Evolutionary conservation across 2,888 invertebrate species (phyloP), one percentile per base, ranked within the genome.

Genomic region (Elysia crispata): DNA sequence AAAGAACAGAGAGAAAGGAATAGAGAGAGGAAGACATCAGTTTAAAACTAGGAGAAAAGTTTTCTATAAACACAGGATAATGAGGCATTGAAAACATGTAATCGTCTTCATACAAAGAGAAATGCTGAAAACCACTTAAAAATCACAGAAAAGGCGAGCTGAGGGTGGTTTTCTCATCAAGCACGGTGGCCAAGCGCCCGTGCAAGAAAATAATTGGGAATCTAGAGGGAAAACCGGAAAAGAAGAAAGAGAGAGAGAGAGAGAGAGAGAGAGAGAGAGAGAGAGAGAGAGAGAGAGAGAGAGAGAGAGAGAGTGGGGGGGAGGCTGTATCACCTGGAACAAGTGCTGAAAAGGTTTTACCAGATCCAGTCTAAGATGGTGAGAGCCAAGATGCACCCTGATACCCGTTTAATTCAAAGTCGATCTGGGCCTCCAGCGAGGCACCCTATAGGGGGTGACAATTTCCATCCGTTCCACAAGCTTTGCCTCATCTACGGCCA

Each of bases 1-100:
- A 57, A 54, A 66, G 67, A 69, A 20, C 15, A 33, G 64, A 49
- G 62, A 49, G 11, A 28, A 20, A 72, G 49, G 73, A 41, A 73
- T 41, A 31, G 31, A 28, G n/a, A 30, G 30, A 72, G 50, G 49
- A 31, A 66, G 50, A 23, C 60, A 28, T 54, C 18, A n/a, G 57
- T 31, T 25, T 31, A n/a, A 33, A 0, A 57, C 3, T 15, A 25
- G 11, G 60, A 8, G 60, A 60, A 25, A 60, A 5, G 60, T 8
- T 23, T 41, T 41, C 11, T 41, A 41, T 41, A 11, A 3, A 11
- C 11, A 11, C 11, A 11, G 11, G 11, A 41, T 41, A 41, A 41
- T 41, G 41, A 41, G 41, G 41, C 49, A 41, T 41, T 70, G 70
- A 70, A 70, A 49, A 49, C 23, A 49, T 25, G 41, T 70, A 49